These are phyloP conservation scores for Drosophila mayri DNA, from an alignment of 1,140 invertebrate species.

Conservation along the genomic window DNA sequence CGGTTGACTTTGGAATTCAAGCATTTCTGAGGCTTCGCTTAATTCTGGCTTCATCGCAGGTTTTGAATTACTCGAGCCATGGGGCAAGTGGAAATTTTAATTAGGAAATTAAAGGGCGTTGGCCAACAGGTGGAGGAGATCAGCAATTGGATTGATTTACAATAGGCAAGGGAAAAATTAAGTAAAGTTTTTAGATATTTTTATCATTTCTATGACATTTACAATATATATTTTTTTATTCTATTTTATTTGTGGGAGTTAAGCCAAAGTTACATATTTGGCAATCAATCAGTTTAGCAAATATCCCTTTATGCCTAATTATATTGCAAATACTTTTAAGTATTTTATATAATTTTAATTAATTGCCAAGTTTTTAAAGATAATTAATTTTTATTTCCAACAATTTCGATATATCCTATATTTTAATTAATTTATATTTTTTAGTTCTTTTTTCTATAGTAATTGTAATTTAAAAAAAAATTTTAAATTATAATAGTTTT, in stretches of 20 bases:
- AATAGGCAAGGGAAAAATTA: background rate
- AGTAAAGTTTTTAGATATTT: too few species aligned
- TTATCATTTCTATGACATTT: too few species aligned
- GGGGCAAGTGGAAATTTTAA: background rate
- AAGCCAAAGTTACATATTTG: too few species aligned
- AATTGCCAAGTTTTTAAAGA: too few species aligned
- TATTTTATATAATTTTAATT: too few species aligned
- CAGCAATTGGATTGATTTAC: background rate
- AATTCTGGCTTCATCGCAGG: constrained; percentile 10
- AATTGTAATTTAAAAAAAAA: too few species aligned
- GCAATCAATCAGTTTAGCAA: too few species aligned
- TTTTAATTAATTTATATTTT: too few species aligned
- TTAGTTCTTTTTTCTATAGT: too few species aligned
- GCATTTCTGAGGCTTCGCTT: constrained; percentile 37
- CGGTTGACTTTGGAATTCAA: constrained; percentile 35
- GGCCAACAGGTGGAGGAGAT: constrained; percentile 9
- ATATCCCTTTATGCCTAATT: too few species aligned
- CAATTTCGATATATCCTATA: background rate
- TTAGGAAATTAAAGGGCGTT: background rate
- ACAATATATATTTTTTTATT: background rate
- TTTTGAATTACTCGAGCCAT: constrained; percentile 17
- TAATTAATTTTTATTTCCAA: background rate
- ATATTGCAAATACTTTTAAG: too few species aligned
- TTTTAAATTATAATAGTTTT: background rate
- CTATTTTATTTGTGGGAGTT: too few species aligned